Percentiles rank a stretch among this genome's conserved stretches.
Evolutionary conservation across 2,113 vertebrate species (phyloP).

Genomic region (Rhizomys pruinosus): DNA sequence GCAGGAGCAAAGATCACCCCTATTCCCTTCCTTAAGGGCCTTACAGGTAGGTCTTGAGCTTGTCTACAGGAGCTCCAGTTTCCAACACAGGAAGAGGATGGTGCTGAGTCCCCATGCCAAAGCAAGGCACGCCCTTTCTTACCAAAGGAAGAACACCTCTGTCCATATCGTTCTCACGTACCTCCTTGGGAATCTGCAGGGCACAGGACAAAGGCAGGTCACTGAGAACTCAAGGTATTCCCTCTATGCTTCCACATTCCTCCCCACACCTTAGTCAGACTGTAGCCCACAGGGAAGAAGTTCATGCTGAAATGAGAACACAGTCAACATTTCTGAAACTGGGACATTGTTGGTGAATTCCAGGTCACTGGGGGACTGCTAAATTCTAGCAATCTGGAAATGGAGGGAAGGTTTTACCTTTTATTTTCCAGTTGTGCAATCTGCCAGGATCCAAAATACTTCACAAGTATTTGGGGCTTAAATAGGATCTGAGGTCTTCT

Average conservation of each 20-base stretch:
- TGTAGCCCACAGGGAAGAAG: background rate
- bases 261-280: background rate
- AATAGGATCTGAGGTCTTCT: background rate
- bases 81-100: background rate
- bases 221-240: background rate
- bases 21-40: background rate
- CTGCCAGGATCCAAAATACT: background rate
- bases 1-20: background rate
- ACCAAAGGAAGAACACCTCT: slow-evolving; percentile 44
- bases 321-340: background rate
- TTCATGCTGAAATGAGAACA: background rate
- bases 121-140: background rate
- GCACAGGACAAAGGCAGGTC: slow-evolving; percentile 66
- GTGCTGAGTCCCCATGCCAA: background rate
- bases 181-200: slow-evolving; percentile 89
- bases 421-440: background rate
- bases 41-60: background rate
- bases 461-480: background rate
- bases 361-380: background rate
- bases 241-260: no score
- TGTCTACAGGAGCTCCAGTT: background rate
- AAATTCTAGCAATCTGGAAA: background rate
- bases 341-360: background rate
- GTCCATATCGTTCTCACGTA: slow-evolving; percentile 72
- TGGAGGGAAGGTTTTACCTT: background rate